A percentile compares a stretch with the other conserved stretches of the same genome.
Evolutionary conservation across 2,797 vertebrate genomes (phyloP).

Genomic region (Megaceryle alcyon): DNA sequence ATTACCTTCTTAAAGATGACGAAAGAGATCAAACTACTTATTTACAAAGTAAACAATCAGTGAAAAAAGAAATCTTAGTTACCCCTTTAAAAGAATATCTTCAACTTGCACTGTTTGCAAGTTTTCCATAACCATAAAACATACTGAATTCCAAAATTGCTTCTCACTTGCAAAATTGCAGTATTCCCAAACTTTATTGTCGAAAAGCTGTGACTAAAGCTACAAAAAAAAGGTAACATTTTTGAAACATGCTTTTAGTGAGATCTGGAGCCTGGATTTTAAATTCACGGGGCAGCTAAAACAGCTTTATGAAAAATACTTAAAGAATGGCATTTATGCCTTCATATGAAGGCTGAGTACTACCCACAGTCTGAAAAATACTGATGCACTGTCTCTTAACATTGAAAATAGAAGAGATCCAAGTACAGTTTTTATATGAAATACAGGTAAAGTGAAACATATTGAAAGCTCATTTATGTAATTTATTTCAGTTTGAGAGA

Average conservation of each 20-base stretch:
- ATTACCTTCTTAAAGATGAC: background rate
- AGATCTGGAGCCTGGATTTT: background rate
- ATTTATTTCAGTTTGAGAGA: background rate
- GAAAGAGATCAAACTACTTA: background rate
- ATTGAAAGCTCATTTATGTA: background rate
- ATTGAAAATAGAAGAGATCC: background rate
- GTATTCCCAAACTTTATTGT: background rate
- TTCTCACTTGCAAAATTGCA: background rate
- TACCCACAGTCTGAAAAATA: background rate
- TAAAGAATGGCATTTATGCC: background rate
- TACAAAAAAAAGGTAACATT: background rate
- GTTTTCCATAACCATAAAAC: background rate
- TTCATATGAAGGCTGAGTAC: background rate
- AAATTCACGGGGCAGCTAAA: background rate
- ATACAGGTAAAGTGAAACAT: background rate
- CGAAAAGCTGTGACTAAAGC: background rate
- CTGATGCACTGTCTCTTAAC: background rate
- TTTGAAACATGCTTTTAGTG: background rate
- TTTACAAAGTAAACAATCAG: background rate
- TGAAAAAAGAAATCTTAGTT: background rate
- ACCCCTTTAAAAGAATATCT: background rate
- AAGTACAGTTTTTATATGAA: background rate
- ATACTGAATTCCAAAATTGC: background rate
- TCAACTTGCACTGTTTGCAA: background rate
- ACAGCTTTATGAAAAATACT: background rate